These are phyloP conservation scores for Hydractinia echinata DNA, from an alignment of 30 jellyfish, hydroid and myxozoan genomes.

Conservation along the genomic window DNA sequence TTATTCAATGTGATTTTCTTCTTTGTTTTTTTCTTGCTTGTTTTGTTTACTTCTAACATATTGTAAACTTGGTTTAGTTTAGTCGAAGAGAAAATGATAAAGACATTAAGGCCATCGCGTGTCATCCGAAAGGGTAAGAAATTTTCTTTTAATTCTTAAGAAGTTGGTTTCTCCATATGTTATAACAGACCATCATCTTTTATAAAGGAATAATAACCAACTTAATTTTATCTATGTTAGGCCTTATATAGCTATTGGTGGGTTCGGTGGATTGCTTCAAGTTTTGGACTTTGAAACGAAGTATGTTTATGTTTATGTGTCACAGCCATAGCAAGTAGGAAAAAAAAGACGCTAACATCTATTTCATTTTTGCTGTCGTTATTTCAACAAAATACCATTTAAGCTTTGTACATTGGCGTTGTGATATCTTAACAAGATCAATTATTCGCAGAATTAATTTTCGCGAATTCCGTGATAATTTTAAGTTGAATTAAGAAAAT, in stretches of 20 bases:
- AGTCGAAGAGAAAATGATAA: constrained; percentile 54
- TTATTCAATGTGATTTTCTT: too few relatives aligned
- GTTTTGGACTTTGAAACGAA: constrained; percentile 59
- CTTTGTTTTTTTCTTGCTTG: too few relatives aligned
- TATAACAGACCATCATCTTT: not conserved
- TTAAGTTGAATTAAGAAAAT: too few relatives aligned
- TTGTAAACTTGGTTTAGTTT: constrained; percentile 26
- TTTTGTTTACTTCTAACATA: too few relatives aligned
- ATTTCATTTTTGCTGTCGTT: too few relatives aligned
- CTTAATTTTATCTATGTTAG: constrained; percentile 13
- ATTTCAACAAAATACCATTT: too few relatives aligned
- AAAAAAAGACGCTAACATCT: too few relatives aligned
- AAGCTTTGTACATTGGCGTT: too few relatives aligned
- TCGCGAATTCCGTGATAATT: too few relatives aligned
- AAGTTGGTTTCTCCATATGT: not conserved
- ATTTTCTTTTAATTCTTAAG: not conserved
- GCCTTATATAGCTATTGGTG: constrained; percentile 64
- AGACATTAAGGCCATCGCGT: constrained; percentile 74
- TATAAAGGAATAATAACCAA: not conserved
- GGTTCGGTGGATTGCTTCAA: constrained; percentile 67
- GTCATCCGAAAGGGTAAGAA: constrained; percentile 75
- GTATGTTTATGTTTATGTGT: constrained; percentile 16
- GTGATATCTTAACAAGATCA: too few relatives aligned
- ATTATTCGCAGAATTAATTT: too few relatives aligned
- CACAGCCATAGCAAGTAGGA: too few relatives aligned